Conservation (phyloP, 1,140 invertebrate genomes). For the Caenorhabditis tropicalis region DNA sequence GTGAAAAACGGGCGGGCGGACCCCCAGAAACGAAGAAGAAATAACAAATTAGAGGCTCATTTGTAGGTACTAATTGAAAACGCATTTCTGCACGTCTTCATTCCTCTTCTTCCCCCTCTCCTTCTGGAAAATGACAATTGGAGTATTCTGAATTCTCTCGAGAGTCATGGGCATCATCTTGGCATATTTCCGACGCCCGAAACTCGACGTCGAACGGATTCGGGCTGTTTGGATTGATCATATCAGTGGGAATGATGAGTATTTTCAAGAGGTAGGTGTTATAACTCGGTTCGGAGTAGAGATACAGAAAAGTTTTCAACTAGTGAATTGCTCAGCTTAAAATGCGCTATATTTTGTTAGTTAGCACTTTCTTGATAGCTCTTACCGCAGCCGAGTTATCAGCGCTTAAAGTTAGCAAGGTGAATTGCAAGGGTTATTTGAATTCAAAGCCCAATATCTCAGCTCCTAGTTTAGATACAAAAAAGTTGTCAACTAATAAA, state of each 20-base stretch:
- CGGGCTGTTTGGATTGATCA: neutral
- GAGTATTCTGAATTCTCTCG: neutral
- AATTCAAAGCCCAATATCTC: too few relatives aligned
- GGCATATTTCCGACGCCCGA: constrained; percentile 3
- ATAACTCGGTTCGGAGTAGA: too few relatives aligned
- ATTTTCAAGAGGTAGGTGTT: constrained; percentile 5
- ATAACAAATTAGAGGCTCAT: neutral
- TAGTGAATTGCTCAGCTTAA: too few relatives aligned
- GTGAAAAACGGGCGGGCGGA: neutral
- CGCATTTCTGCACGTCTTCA: neutral
- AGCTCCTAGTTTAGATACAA: too few relatives aligned
- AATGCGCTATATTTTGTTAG: too few relatives aligned
- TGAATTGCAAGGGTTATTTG: too few relatives aligned
- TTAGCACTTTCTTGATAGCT: too few relatives aligned
- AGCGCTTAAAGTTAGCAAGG: neutral
- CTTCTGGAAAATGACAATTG: neutral
- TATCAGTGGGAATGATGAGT: constrained; percentile 19
- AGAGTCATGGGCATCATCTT: neutral
- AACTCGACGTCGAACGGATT: neutral
- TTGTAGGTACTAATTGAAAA: neutral
- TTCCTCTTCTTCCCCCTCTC: too few relatives aligned
- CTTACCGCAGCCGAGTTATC: too few relatives aligned
- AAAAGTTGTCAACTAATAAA: too few relatives aligned
- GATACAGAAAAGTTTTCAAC: too few relatives aligned
- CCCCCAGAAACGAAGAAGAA: neutral